These are phyloP conservation scores for Tetragonula clypearis DNA, from an alignment of 1,140 invertebrate genomes.

Conservation along the genomic window DNA sequence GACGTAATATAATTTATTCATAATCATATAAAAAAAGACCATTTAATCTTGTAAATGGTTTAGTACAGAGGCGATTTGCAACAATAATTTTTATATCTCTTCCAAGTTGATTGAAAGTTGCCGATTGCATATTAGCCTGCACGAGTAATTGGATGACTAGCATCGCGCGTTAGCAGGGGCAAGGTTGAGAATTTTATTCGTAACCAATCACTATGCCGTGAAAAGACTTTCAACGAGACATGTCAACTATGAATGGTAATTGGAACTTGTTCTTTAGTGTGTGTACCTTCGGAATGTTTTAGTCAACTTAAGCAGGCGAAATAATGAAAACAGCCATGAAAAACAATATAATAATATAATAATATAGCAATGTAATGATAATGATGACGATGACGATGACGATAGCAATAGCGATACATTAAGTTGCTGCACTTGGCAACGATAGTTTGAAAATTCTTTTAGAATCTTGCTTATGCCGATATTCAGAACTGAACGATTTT, in stretches of 20 bases:
- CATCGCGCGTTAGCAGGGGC: constrained; percentile 38
- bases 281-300: constrained; percentile 62
- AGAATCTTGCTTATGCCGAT: background rate
- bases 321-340: constrained; percentile 26
- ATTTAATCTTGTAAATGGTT: constrained; percentile 69
- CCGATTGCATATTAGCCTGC: constrained; percentile 60
- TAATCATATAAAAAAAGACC: constrained; percentile 76
- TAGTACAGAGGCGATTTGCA: constrained; percentile 65
- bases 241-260: background rate
- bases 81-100: constrained; percentile 63
- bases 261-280: background rate
- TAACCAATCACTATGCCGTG: constrained; percentile 23
- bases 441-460: background rate
- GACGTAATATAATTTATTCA: constrained; percentile 77
- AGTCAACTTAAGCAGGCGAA: constrained; percentile 37
- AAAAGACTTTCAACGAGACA: constrained; percentile 25
- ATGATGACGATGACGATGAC: background rate
- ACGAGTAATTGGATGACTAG: constrained; percentile 60
- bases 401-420: background rate
- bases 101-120: constrained; percentile 41
- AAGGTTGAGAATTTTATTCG: constrained; percentile 14
- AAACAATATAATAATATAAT: background rate
- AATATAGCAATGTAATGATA: background rate
- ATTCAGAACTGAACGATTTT: background rate
- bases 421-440: background rate